Percentiles rank a stretch among this genome's conserved stretches.
Evolutionary conservation across 30 jellyfish, hydroid and myxozoan genomes (phyloP).

Genomic region (Aurelia coerulea): DNA sequence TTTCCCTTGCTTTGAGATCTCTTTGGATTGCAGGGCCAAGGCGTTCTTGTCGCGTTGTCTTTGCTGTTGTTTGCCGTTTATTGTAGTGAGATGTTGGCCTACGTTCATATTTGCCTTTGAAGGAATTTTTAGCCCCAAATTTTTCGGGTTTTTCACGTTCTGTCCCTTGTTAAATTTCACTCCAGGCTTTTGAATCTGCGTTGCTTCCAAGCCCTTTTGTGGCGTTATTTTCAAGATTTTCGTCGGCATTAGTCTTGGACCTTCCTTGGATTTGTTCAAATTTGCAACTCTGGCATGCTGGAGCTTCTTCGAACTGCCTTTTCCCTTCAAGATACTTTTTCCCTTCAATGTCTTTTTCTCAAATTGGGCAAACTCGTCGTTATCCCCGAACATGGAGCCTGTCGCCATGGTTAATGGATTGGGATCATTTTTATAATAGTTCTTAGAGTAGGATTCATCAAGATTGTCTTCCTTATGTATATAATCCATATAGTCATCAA

Average conservation of each 20-base stretch:
- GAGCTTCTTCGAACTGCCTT: neutral
- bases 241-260: no score
- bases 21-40: no score
- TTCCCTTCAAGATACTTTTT: conserved; percentile 3
- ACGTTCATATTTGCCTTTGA: no score
- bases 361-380: conserved; percentile 13
- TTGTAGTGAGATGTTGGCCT: no score
- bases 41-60: no score
- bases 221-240: neutral
- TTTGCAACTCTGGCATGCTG: neutral
- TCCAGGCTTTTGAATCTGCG: neutral
- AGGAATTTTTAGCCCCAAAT: no score
- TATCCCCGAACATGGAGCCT: conserved; percentile 7
- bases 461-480: conserved; percentile 57
- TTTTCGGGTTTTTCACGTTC: no score
- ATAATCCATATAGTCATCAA: conserved; percentile 44
- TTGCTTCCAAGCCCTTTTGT: neutral
- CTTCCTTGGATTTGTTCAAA: neutral
- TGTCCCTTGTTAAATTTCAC: neutral
- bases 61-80: no score
- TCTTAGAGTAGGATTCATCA: conserved; percentile 44
- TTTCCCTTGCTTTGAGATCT: no score
- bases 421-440: conserved; percentile 35
- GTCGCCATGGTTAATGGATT: conserved; percentile 6
- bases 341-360: conserved; percentile 40